Evolutionary conservation across 1,140 invertebrate genomes (phyloP).

Genomic region (Cotesia glomerata): DNA sequence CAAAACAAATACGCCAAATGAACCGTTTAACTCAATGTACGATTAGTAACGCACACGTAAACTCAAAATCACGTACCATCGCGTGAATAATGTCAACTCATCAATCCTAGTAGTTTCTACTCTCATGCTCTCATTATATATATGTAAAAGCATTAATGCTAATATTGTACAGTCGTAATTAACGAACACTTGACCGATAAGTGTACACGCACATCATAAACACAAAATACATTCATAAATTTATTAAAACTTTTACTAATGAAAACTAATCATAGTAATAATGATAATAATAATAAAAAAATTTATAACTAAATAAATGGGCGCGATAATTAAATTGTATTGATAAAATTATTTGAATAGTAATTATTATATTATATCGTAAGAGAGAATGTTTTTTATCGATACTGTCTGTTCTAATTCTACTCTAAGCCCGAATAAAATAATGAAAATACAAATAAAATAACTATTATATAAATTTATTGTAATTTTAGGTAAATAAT

Average conservation of each 20-base stretch:
- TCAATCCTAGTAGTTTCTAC: slow-evolving; percentile 1
- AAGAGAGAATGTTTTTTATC: slow-evolving; percentile 21
- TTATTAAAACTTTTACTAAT: slow-evolving; percentile 47
- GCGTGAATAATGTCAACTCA: slow-evolving; percentile 29
- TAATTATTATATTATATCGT: background rate
- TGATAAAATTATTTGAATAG: background rate
- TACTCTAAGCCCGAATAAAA: background rate
- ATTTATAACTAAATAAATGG: background rate
- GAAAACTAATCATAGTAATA: slow-evolving; percentile 32
- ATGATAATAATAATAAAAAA: slow-evolving; percentile 22
- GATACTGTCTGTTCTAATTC: background rate
- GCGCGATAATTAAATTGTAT: background rate
- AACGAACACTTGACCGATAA: slow-evolving; percentile 28
- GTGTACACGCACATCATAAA: slow-evolving; percentile 17
- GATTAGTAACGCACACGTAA: slow-evolving; percentile 17
- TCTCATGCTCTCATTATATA: background rate
- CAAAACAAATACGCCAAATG: slow-evolving; percentile 25
- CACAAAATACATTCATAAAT: slow-evolving; percentile 34
- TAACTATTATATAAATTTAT: slow-evolving; percentile 6
- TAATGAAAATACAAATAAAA: background rate
- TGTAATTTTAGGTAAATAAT: too few species aligned
- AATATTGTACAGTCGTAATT: slow-evolving; percentile 28
- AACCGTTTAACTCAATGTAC: slow-evolving; percentile 26
- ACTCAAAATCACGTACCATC: slow-evolving; percentile 16
- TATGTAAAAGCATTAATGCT: slow-evolving; percentile 1